These are phyloP conservation scores for Papilio demoleus DNA, from an alignment of 2,888 invertebrate species.

Conservation along the genomic window DNA sequence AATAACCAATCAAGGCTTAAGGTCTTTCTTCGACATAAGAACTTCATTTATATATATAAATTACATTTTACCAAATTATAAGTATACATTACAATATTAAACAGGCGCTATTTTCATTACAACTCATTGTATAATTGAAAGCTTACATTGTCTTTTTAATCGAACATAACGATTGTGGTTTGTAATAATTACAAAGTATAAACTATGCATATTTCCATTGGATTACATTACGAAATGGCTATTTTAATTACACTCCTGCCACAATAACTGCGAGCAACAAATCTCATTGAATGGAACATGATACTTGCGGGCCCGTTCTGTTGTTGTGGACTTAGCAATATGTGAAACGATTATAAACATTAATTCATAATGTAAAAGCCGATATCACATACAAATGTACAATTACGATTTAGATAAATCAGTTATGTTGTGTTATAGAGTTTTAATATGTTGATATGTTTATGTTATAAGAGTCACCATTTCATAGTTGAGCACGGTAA, in stretches of 20 bases:
- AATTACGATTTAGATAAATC: not conserved
- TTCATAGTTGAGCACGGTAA: no score
- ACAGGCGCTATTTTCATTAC: not conserved
- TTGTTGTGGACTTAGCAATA: conserved; percentile 39
- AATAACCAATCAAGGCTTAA: not conserved
- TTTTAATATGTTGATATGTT: not conserved
- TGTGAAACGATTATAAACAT: conserved; percentile 22
- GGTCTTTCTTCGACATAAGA: not conserved
- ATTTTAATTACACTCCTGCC: conserved; percentile 38
- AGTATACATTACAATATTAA: not conserved
- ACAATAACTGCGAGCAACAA: conserved; percentile 64
- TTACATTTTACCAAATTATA: not conserved
- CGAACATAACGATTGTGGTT: conserved; percentile 33
- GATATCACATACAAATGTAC: not conserved
- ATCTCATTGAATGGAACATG: conserved; percentile 66
- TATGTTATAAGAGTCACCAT: not conserved
- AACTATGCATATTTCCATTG: conserved; percentile 30
- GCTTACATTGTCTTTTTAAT: conserved; percentile 15
- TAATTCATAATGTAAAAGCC: conserved; percentile 15
- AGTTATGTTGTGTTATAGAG: not conserved
- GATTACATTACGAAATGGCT: conserved; percentile 33
- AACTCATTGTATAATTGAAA: conserved; percentile 2
- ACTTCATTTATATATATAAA: not conserved
- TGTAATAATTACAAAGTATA: conserved; percentile 26
- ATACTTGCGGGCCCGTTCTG: conserved; percentile 62